Percentiles rank a stretch among this genome's conserved stretches.
These are phyloP conservation scores for Bufo bufo DNA, from an alignment of 2,113 vertebrate genomes.

Conservation along the genomic window DNA sequence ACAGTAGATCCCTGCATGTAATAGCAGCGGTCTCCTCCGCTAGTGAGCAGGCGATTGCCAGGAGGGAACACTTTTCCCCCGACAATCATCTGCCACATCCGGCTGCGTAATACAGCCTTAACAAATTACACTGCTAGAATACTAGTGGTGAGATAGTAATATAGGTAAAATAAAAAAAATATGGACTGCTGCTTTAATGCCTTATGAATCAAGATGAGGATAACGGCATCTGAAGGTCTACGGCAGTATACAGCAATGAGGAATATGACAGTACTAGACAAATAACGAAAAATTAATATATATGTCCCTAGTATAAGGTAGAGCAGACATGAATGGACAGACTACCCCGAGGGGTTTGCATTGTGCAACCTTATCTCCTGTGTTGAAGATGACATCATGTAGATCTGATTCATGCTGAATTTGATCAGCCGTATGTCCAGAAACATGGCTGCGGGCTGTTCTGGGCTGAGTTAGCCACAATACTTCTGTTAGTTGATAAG, in stretches of 20 bases:
- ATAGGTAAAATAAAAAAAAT: no score
- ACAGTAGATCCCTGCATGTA: no score
- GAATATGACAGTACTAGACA: not conserved
- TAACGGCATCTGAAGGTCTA: no score
- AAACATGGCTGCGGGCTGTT: constrained; percentile 18
- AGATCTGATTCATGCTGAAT: constrained; percentile 37
- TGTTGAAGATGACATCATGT: constrained; percentile 45
- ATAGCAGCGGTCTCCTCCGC: no score
- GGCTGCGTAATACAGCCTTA: no score
- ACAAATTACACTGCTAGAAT: no score
- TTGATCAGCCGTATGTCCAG: constrained; percentile 33
- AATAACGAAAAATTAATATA: not conserved
- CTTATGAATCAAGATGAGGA: no score
- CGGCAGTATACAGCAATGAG: not conserved
- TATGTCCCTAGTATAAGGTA: not conserved
- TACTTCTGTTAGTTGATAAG: constrained; percentile 25
- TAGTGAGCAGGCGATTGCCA: no score
- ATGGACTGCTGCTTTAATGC: no score
- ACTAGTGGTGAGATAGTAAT: no score
- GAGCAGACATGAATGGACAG: not conserved
- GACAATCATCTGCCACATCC: no score
- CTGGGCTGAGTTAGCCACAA: not conserved
- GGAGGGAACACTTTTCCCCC: no score
- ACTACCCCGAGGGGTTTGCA: constrained; percentile 1
- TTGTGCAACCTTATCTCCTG: constrained; percentile 28